Evolutionary conservation across 2,113 vertebrate species (phyloP).

Genomic region (Tringa solitaria): DNA sequence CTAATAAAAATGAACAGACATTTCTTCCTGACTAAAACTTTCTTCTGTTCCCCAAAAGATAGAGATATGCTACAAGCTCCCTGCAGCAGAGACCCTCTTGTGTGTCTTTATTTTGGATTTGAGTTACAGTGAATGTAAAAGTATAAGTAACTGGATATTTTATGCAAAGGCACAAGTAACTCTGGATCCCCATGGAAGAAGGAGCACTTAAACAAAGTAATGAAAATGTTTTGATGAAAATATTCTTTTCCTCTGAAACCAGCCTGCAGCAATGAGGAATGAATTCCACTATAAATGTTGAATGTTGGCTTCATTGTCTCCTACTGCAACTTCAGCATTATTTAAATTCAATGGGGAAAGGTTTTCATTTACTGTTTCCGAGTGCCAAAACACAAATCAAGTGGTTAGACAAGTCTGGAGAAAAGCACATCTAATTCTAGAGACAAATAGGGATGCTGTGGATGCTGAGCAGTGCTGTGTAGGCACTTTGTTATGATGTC

Average conservation of each 20-base stretch:
- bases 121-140: background rate
- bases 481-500: background rate
- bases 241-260: background rate
- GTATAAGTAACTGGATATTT: background rate
- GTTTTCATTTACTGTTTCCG: background rate
- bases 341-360: background rate
- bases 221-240: background rate
- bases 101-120: background rate
- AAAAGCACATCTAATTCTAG: background rate
- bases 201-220: background rate
- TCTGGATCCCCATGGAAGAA: background rate
- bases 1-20: background rate
- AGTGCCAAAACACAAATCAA: conserved; percentile 9
- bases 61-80: background rate
- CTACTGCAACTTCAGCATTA: background rate
- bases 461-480: background rate
- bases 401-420: background rate
- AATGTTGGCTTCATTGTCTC: background rate
- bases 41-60: background rate
- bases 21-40: background rate
- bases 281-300: background rate
- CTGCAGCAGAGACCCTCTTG: background rate
- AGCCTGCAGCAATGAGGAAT: background rate
- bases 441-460: background rate
- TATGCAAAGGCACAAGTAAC: background rate